Evolutionary conservation across 2,797 vertebrate genomes (phyloP).

Genomic region (Oryzias dopingdopingensis): DNA sequence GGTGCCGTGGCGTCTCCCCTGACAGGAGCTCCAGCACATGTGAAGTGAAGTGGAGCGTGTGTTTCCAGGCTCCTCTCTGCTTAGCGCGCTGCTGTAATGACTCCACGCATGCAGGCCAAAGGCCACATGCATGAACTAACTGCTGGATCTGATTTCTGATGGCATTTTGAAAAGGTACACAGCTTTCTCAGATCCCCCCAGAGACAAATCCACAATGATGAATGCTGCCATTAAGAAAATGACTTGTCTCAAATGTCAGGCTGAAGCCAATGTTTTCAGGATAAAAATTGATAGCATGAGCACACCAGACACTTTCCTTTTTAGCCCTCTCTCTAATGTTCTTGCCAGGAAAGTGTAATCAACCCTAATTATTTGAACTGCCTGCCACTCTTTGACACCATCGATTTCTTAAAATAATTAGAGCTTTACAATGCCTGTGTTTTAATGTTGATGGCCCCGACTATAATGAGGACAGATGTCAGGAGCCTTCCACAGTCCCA

Average conservation of each 20-base stretch:
- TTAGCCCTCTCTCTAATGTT: conserved; percentile 49
- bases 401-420: conserved; percentile 59
- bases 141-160: conserved; percentile 40
- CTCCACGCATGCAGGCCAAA: conserved; percentile 34
- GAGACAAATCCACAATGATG: conserved; percentile 58
- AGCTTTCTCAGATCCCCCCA: conserved; percentile 32
- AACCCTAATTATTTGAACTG: conserved; percentile 68
- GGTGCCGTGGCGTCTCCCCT: conserved; percentile 25
- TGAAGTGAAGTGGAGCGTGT: conserved; percentile 37
- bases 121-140: conserved; percentile 35
- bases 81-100: conserved; percentile 27
- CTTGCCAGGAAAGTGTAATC: conserved; percentile 60
- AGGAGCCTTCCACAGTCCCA: conserved; percentile 17
- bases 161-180: conserved; percentile 59
- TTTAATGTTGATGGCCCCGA: conserved; percentile 31
- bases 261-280: conserved; percentile 55
- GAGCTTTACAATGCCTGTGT: conserved; percentile 44
- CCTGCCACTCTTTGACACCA: conserved; percentile 60
- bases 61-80: conserved; percentile 40
- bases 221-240: conserved; percentile 70
- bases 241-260: conserved; percentile 72
- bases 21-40: conserved; percentile 29
- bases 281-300: conserved; percentile 64
- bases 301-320: conserved; percentile 53
- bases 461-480: conserved; percentile 41